Conservation (phyloP, 2,113 vertebrate species). For the Excalfactoria chinensis region DNA sequence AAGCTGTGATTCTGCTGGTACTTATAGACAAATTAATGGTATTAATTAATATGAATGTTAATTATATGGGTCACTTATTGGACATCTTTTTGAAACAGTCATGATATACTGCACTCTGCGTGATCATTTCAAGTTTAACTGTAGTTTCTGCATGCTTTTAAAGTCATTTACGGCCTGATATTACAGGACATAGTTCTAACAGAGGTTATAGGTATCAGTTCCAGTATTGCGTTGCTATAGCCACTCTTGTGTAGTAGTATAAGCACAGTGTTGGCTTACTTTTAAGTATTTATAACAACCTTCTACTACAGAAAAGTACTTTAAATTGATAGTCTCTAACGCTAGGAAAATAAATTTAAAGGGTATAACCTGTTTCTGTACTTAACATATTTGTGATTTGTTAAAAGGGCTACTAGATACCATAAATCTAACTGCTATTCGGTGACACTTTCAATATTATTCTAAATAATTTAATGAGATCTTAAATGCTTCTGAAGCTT, state of each 20-base stretch:
- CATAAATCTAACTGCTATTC: background rate
- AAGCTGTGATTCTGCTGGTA: background rate
- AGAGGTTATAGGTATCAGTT: background rate
- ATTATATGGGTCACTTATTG: background rate
- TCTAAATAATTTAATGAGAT: background rate
- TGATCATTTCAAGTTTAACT: background rate
- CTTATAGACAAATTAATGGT: background rate
- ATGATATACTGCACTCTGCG: background rate
- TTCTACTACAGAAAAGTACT: background rate
- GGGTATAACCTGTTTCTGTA: background rate
- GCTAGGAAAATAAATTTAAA: background rate
- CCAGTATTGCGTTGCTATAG: background rate
- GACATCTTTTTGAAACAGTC: background rate
- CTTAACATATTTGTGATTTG: background rate
- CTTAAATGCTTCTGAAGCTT: background rate
- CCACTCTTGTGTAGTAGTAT: background rate
- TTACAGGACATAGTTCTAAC: background rate
- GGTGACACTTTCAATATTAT: background rate
- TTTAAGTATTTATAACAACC: conserved; percentile 6
- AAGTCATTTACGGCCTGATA: background rate
- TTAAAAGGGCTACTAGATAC: background rate
- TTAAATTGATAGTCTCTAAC: background rate
- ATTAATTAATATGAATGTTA: background rate
- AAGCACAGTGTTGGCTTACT: background rate
- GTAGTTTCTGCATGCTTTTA: background rate